phyloP scores from a whole-genome alignment of 2,888 invertebrate species.

The Machimus atricapillus region DNA sequence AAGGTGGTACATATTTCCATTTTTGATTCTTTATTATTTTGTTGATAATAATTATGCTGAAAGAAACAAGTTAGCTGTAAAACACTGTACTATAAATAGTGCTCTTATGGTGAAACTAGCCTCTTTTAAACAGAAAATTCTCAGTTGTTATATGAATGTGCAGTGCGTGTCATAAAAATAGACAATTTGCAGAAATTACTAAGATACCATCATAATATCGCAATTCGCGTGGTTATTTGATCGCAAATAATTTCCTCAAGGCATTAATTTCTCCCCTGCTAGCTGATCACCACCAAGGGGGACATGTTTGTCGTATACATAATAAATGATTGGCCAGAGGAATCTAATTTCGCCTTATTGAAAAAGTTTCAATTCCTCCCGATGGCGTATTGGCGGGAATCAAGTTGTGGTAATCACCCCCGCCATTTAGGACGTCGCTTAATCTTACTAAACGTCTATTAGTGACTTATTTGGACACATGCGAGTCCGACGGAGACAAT shows the following conservation, averaged over 20 bases:
- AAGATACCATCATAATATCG: neutral
- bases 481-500: neutral
- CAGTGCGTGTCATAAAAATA: neutral
- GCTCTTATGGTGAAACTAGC: too few relatives aligned
- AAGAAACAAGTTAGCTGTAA: too few relatives aligned
- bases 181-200: neutral
- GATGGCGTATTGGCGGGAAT: neutral
- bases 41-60: too few relatives aligned
- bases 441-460: conserved; percentile 15
- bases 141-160: too few relatives aligned
- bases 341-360: neutral
- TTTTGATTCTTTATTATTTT: too few relatives aligned
- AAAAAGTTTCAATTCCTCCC: neutral
- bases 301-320: neutral
- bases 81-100: too few relatives aligned
- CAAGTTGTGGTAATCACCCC: neutral
- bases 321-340: neutral
- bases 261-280: neutral
- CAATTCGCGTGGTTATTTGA: neutral
- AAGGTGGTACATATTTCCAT: too few relatives aligned
- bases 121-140: too few relatives aligned
- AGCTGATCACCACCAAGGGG: neutral
- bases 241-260: neutral
- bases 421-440: neutral
- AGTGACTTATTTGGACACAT: conserved; percentile 20